Base-by-base conservation (phyloP, 1,140 invertebrate genomes). In the Leucophenga varia region DNA sequence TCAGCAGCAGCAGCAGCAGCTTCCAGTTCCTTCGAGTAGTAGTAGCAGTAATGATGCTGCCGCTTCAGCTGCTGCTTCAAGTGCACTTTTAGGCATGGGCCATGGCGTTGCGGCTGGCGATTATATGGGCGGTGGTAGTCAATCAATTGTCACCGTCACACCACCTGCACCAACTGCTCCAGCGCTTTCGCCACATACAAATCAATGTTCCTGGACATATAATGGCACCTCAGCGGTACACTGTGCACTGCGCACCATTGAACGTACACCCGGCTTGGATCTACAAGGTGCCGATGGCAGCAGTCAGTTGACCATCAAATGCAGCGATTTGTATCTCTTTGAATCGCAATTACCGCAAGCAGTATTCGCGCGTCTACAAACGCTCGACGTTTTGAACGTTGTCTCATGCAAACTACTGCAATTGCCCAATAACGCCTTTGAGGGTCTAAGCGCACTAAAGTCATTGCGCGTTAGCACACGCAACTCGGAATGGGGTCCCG, bases 321-420 rank as follows among this genome's bases (percentile, higher is more conserved):
- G 91, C 78, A 89, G 84, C 69, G 86, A 89, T 59, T 80, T 86
- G 16, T 79, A 90, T 49, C 83, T 88, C 30, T 88, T 89, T 63
- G 90, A 93, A 77, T 92, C 89, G 65, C 80, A 83, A 21, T 76
- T 94, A 14, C 80, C 82, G 22, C 79, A 83, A 8, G 82, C 86
- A 49, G 84, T 82, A 42, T 88, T 93, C 75, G 83, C 86, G 37
- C 79, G 86, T 1, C 74, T 93, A 1, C 81, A 81, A 57, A 83
- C 86, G 35, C 77, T 94, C 1, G 84, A 87, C 61, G 84, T 88
- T 25, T 76, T 94, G 4, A 76, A 79, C 25, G 81, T 94, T 58
- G 84, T 83, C 51, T 84, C 84, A 28, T 95, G 92, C 74, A 93
- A 93, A 72, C 77, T 93, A 9, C 74, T 90, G 4, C 80, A 84